A percentile compares a stretch with the other conserved stretches of the same genome.
Evolutionary conservation across 2,797 vertebrate species (phyloP).

Genomic region (Acrossocheilus fasciatus): DNA sequence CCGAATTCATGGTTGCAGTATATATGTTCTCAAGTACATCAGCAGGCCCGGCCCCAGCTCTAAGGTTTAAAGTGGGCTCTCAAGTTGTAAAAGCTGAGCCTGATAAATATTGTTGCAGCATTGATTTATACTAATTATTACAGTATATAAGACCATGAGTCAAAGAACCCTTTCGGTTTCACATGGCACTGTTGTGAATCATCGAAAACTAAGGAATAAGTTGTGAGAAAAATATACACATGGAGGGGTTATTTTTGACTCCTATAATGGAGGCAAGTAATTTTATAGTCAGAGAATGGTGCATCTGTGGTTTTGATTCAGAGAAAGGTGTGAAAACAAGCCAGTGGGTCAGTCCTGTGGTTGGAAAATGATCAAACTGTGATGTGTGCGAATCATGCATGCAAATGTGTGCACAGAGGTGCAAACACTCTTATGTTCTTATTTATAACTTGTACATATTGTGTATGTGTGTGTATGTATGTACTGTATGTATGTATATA

Average conservation of each 20-base stretch:
- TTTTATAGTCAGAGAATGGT: background rate
- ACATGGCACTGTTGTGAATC: background rate
- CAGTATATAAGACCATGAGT: background rate
- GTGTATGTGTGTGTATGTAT: background rate
- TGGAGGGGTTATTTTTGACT: conserved; percentile 10
- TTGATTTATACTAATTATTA: background rate
- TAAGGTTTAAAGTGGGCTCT: background rate
- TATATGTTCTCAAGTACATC: background rate
- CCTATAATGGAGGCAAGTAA: background rate
- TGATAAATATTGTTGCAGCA: background rate
- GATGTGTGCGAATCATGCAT: background rate
- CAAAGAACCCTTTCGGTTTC: background rate
- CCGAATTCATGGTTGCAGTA: background rate
- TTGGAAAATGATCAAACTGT: conserved; percentile 17
- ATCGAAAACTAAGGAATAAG: background rate
- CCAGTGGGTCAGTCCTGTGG: background rate
- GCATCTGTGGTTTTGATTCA: conserved; percentile 15
- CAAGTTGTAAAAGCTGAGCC: background rate
- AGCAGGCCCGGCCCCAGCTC: background rate
- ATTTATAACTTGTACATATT: background rate
- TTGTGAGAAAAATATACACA: background rate
- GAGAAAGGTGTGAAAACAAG: background rate
- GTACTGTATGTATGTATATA: background rate
- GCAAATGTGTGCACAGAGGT: background rate
- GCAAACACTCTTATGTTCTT: background rate